Evolutionary conservation across 2,888 invertebrate genomes (phyloP).

Genomic region (Epinotia brunnichana): DNA sequence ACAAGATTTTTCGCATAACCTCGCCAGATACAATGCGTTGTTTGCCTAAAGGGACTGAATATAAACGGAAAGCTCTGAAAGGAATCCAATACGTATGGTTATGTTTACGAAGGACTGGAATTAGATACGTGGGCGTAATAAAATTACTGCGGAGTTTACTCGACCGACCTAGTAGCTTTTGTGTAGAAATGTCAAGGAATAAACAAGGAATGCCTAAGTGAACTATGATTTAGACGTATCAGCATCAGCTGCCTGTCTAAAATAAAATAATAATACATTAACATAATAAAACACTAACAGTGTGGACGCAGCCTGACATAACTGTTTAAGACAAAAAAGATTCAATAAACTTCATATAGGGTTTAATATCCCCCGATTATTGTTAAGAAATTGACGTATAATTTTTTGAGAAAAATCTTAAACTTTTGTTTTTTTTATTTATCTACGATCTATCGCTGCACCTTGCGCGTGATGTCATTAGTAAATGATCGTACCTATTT

Average conservation of each 20-base stretch:
- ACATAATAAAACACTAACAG: too few relatives aligned
- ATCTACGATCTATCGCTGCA: too few relatives aligned
- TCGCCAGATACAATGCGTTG: slow-evolving; percentile 29
- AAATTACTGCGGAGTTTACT: slow-evolving; percentile 1
- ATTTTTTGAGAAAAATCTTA: too few relatives aligned
- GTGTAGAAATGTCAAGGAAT: neutral
- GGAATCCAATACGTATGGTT: slow-evolving; percentile 32
- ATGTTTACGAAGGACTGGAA: slow-evolving; percentile 37
- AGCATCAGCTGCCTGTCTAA: too few relatives aligned
- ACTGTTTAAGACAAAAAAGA: neutral
- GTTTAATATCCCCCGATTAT: too few relatives aligned
- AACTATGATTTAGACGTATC: too few relatives aligned
- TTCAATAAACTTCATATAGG: neutral
- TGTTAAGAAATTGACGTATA: too few relatives aligned
- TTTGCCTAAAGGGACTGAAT: slow-evolving; percentile 34
- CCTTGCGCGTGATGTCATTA: too few relatives aligned
- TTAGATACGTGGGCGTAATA: slow-evolving; percentile 40
- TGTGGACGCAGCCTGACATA: neutral
- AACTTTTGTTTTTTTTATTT: too few relatives aligned
- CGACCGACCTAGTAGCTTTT: neutral
- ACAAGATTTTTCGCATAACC: slow-evolving; percentile 35
- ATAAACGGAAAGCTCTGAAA: slow-evolving; percentile 29
- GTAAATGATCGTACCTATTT: too few relatives aligned
- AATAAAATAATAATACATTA: too few relatives aligned
- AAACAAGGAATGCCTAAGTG: too few relatives aligned